Evolutionary conservation across 2,888 invertebrate species (phyloP), one percentile per base, ranked within the genome.

Genomic region (Drosophila kanekoi): DNA sequence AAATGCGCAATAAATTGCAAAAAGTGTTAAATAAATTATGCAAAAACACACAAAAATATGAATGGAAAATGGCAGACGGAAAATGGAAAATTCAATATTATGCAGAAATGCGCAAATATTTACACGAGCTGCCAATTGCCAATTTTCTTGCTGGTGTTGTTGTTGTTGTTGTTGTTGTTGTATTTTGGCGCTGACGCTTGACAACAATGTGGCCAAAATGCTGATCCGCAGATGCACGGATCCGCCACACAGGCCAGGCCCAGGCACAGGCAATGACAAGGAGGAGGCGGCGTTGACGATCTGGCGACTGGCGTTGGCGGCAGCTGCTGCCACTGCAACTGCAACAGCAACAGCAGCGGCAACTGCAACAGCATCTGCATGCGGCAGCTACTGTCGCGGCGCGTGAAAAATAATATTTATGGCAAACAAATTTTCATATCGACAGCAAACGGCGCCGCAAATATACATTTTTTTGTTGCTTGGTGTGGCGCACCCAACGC

Each of bases 351-450:
- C 23, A 5, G 1, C 18, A 18, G 18, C 53, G 41, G 9, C 38
- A 4, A 10, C 38, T 5, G 23, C 23, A 23, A 8, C 28, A 2
- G 23, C 23, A 23, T 18, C 47, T 20, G 60, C 58, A 69, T 75
- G 69, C 49, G 66, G 73, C 82, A 66, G 83, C 81, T 81, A 81
- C 81, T 60, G 87, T 73, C 64, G 79, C 81, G 67, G 49, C 71
- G 76, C 84, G 79, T 83, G 86, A 81, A 82, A 86, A 83, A 74
- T 56, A 79, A 83, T 87, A 84, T 87, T 87, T 84, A 87, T 87
- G 87, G 87, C 87, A 87, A 87, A 87, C 83, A 84, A 84, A 84
- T 84, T 87, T 84, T 82, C 83, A 73, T 82, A 85, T 87, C 86
- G 86, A 85, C 81, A 75, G 78, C 66, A 63, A 73, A 66, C 49